Evolutionary conservation across 2,113 vertebrate species (phyloP), one percentile per base, ranked within the genome.

Genomic region (Grus americana): DNA sequence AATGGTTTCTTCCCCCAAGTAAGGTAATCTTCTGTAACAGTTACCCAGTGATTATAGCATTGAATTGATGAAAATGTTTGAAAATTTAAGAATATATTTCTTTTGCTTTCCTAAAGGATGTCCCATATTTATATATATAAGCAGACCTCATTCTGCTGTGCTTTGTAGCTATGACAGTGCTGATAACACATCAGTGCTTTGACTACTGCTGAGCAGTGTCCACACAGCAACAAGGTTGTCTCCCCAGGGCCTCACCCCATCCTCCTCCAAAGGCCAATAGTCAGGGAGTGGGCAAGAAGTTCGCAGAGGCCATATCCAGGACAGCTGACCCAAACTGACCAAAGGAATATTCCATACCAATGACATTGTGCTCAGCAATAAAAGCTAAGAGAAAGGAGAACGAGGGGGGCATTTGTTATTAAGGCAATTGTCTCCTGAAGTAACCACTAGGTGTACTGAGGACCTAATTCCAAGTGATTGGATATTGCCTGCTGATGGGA

Each of bases 171-270:
- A 62, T 12, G 14, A 34, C 22, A 12, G 16, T 17, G 26, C 22
- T 71, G n/a, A 34, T 36, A 65, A 15, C 22, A 19, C 20, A 47
- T 6, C 20, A 29, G 2, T 24, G 6, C 29, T 61, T 46, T 79
- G 14, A 23, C 44, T 59, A 5, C n/a, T 40, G 10, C 15, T 88
- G 34, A 52, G 29, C 9, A 40, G 19, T 12, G 14, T 26, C 58
- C 7, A 1, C n/a, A 62, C 4, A 78, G 32, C 7, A 32, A 24
- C 5, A 30, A 65, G 24, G 23, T 44, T 88, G 20, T 46, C 10
- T 71, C 15, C 29, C 11, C 17, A 40, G 3, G 21, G 34, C 4
- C 4, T 0, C 1, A 8, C 3, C 3, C 4, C 6, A 21, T 40
- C 19, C 10, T 50, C 21, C 36, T 50, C 5, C 10, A 20, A 62